Percentiles rank a stretch among this genome's conserved stretches.
Evolutionary conservation across 2,797 vertebrate species (phyloP).

Genomic region (Myotis vivesi): DNA sequence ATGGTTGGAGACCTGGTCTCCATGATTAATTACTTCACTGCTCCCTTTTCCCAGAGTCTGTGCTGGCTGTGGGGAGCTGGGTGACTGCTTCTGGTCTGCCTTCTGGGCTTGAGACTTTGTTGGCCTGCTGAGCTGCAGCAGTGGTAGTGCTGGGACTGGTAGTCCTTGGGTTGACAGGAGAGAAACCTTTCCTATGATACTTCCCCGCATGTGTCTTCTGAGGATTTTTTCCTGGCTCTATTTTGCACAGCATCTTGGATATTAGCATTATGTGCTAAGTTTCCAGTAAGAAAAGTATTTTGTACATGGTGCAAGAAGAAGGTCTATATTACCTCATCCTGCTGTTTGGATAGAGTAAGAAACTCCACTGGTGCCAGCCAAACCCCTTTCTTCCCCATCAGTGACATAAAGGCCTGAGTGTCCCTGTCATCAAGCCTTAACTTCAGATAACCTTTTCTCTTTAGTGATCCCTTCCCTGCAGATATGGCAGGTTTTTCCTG

Average conservation of each 20-base stretch:
- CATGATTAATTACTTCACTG: background rate
- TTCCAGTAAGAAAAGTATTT: background rate
- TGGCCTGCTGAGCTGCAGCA: background rate
- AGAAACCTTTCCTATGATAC: background rate
- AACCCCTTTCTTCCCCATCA: background rate
- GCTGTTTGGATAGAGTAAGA: background rate
- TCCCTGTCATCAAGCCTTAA: background rate
- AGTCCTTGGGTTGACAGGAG: background rate
- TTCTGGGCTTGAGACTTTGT: background rate
- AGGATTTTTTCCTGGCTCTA: background rate
- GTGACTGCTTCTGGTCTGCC: background rate
- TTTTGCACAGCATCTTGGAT: background rate
- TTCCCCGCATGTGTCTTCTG: background rate
- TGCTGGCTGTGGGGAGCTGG: background rate
- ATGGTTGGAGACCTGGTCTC: background rate
- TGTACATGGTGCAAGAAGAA: background rate
- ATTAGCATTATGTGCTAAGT: background rate
- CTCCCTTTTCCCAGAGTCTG: background rate
- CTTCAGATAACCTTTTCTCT: background rate
- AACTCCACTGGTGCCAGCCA: background rate
- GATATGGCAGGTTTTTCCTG: background rate
- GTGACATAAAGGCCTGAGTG: background rate
- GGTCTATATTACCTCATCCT: background rate
- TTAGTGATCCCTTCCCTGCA: background rate
- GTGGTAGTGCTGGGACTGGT: background rate